Conservation (phyloP, 2,113 vertebrate species). For the Danio rerio region GRCz12tu NC_133178.1:39440501-39441000, state of each 20-base stretch:
- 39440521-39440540: conserved; percentile 55
- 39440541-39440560: conserved; percentile 26
- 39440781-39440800: conserved; percentile 11
- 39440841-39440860: conserved; percentile 43
- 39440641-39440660: conserved; percentile 63
- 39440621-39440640: conserved; percentile 55
- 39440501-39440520: conserved; percentile 72
- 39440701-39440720: conserved; percentile 34
- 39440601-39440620: conserved; percentile 24
- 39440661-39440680: conserved; percentile 45
- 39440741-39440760: conserved; percentile 20
- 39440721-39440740: conserved; percentile 36
- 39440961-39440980: conserved; percentile 55
- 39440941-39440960: conserved; percentile 52
- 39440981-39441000: conserved; percentile 58
- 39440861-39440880: conserved; percentile 48
- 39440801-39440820: conserved; percentile 28
- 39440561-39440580: conserved; percentile 15
- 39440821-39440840: conserved; percentile 55
- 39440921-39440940: conserved; percentile 54
- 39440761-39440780: neutral
- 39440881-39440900: conserved; percentile 57
- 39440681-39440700: conserved; percentile 27
- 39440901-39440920: conserved; percentile 54
- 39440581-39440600: conserved; percentile 4